These are phyloP conservation scores for Aricia agestis DNA, from an alignment of 1,140 invertebrate species.

Conservation along the genomic window DNA sequence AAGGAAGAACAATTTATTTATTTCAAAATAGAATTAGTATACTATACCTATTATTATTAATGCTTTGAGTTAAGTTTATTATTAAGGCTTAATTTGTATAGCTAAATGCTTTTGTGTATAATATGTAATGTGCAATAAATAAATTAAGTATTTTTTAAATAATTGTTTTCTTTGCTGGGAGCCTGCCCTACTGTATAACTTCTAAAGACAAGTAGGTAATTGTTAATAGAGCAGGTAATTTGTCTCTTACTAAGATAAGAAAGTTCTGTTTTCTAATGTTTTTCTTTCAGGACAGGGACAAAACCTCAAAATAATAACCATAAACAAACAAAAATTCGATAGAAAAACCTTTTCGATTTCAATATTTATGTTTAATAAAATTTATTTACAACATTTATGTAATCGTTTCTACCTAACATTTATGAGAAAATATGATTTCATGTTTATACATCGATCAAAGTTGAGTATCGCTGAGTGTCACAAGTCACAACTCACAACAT, in stretches of 20 bases:
- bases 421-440: constrained; percentile 21
- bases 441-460: constrained; percentile 7
- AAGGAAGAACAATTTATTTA: too few relatives aligned
- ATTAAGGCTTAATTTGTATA: constrained; percentile 18
- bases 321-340: not conserved
- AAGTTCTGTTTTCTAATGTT: not conserved
- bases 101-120: constrained; percentile 3
- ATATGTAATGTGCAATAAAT: constrained; percentile 39
- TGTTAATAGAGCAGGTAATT: too few relatives aligned
- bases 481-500: too few relatives aligned
- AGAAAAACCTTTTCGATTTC: constrained; percentile 20
- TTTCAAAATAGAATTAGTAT: too few relatives aligned
- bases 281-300: not conserved
- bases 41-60: too few relatives aligned
- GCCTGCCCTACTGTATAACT: too few relatives aligned
- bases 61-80: too few relatives aligned
- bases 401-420: constrained; percentile 32
- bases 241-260: too few relatives aligned
- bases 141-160: constrained; percentile 21
- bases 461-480: not conserved
- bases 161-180: too few relatives aligned
- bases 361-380: constrained; percentile 48
- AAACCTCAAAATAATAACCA: not conserved
- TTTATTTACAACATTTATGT: constrained; percentile 53
- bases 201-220: too few relatives aligned